phyloP scores from a whole-genome alignment of 2,888 invertebrate genomes.

The Hirtodrosophila alboralis region DNA sequence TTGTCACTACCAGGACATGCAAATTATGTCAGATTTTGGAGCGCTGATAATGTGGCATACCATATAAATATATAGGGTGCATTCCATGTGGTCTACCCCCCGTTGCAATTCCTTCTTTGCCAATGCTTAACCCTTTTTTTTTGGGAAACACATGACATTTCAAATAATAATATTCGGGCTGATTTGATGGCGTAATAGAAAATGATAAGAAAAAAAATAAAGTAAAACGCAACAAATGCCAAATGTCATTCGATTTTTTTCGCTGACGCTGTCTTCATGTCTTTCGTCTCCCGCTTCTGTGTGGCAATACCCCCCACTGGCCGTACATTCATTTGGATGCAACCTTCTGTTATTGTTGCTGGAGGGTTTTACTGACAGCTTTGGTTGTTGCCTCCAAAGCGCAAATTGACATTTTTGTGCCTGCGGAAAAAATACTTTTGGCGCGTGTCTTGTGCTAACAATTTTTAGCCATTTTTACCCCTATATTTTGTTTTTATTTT shows the following conservation, averaged over 20 bases:
- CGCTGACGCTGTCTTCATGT: conserved; percentile 65
- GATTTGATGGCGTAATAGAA: conserved; percentile 69
- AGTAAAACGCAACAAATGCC: conserved; percentile 41
- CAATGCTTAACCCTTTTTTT: neutral
- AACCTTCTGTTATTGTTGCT: conserved; percentile 12
- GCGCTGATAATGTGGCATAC: conserved; percentile 59
- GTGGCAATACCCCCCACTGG: neutral
- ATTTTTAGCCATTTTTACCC: conserved; percentile 40
- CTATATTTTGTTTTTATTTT: neutral
- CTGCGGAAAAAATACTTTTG: conserved; percentile 66
- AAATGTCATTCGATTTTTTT: conserved; percentile 50
- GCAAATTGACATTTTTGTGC: conserved; percentile 78
- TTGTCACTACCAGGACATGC: conserved; percentile 51
- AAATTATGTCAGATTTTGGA: conserved; percentile 68
- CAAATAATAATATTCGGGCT: conserved; percentile 75
- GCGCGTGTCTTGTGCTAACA: conserved; percentile 69
- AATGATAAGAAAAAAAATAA: conserved; percentile 16
- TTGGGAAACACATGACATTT: conserved; percentile 57
- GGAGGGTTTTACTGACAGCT: conserved; percentile 42
- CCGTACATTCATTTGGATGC: too few relatives aligned
- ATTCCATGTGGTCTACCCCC: too few relatives aligned
- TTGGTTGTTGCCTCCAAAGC: conserved; percentile 62
- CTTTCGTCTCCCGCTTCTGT: neutral
- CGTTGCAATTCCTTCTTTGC: too few relatives aligned
- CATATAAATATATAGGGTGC: conserved; percentile 48